Evolutionary conservation across 2,797 vertebrate genomes (phyloP), one percentile per base, ranked within the genome.

Genomic region (Rousettus madagascariensis): DNA sequence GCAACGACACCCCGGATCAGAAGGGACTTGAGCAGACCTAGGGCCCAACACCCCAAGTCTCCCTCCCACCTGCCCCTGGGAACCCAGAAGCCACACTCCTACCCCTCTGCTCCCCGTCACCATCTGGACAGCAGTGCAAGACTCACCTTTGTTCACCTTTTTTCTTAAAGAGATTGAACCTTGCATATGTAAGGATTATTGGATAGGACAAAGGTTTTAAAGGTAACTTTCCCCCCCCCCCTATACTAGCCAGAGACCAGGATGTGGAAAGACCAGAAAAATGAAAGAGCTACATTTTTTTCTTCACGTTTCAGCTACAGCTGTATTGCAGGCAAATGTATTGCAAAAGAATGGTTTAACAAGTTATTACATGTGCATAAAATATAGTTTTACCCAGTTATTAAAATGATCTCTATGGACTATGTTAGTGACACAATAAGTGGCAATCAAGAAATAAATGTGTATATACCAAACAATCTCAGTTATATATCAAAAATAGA

Each of bases 31-130:
- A 85, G 53, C 9, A 90, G 30, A 68, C 41, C 38, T 51, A n/a
- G 0, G 0, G 22, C 5, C 20, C 20, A n/a, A 41, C 69, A 43
- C 22, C 59, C 46, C 2, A 0, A 12, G 38, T 79, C 11, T 43
- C 26, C 41, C 8, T 36, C 55, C 41, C 10, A 30, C 3, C 38
- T 75, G 9, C 13, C 46, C 38, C 10, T 5, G n/a, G 74, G 53
- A 49, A n/a, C 55, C 12, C 53, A 59, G 59, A 61, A 65, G 46
- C 65, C 41, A 46, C 15, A 0, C 0, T 5, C 13, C 4, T 13
- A 49, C 49, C 68, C 2, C 15, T 41, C 11, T 19, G 8, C 28
- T 51, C 15, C 49, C 41, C 24, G 49, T 20, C 1, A 6, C 28
- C 17, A 26, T 24, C 13, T 17, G 10, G 49, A 80, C 57, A 3